Conservation (phyloP, 2,113 vertebrate genomes). For the Himantopus leucocephalus region DNA sequence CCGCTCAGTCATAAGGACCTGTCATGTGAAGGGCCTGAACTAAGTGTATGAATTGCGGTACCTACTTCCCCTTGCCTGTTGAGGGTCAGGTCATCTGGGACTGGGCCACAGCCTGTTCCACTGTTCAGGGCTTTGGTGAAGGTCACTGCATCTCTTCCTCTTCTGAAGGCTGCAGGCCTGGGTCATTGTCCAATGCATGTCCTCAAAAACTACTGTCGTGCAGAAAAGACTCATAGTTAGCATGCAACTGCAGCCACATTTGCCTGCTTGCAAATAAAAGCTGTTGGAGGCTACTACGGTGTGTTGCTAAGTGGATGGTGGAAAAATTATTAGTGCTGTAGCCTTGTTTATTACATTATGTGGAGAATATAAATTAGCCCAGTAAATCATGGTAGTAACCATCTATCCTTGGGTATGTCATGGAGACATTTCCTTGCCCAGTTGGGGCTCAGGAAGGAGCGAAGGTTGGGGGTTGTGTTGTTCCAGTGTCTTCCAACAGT, state of each 20-base stretch:
- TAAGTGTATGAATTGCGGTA: background rate
- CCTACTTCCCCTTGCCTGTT: background rate
- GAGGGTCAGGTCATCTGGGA: background rate
- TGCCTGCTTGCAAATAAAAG: background rate
- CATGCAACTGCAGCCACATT: background rate
- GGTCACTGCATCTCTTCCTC: background rate
- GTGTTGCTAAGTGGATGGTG: background rate
- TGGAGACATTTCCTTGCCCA: background rate
- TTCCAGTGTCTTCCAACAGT: background rate
- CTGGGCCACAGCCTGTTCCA: background rate
- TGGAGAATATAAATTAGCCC: background rate
- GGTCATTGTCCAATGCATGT: background rate
- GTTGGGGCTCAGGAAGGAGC: background rate
- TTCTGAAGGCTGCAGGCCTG: background rate
- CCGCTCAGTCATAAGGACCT: background rate
- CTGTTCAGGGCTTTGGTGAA: background rate
- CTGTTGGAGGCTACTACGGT: background rate
- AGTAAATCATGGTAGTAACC: background rate
- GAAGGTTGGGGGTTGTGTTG: background rate
- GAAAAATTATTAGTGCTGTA: background rate
- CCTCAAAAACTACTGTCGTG: background rate
- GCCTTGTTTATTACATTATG: background rate
- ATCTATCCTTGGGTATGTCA: background rate
- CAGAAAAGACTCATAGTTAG: background rate
- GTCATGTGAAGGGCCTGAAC: background rate